phyloP scores from a whole-genome alignment of 2,888 invertebrate genomes.

The Thereva nobilitata region DNA sequence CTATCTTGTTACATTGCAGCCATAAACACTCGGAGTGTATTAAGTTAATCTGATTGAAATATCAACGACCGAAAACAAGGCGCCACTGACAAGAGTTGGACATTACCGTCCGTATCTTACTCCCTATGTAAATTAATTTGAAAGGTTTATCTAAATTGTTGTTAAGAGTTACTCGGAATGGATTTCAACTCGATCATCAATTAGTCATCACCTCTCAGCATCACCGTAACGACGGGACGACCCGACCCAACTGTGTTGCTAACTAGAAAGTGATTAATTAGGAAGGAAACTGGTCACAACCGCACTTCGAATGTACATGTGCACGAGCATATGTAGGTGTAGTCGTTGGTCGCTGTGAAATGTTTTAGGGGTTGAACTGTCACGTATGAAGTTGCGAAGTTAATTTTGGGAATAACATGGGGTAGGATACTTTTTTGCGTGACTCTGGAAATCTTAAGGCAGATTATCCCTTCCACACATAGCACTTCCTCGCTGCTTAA shows the following conservation, averaged over 20 bases:
- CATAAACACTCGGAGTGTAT: too few species aligned
- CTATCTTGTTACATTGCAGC: too few species aligned
- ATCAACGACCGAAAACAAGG: background rate
- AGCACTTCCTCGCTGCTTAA: conserved; percentile 4
- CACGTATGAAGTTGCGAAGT: conserved; percentile 29
- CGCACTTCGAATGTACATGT: too few species aligned
- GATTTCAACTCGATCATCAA: conserved; percentile 22
- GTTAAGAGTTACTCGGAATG: conserved; percentile 23
- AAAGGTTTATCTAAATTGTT: conserved; percentile 25
- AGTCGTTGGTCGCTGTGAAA: conserved; percentile 13
- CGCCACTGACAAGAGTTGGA: conserved; percentile 2
- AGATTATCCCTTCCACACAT: conserved; percentile 20
- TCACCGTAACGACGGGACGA: conserved; percentile 15
- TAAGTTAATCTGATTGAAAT: too few species aligned
- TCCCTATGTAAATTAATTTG: conserved; percentile 29
- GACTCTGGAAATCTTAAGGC: conserved; percentile 2
- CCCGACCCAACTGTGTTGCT: conserved; percentile 27
- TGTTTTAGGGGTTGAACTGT: conserved; percentile 18
- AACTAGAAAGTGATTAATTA: conserved; percentile 34
- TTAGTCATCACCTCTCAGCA: conserved; percentile 24
- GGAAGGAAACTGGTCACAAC: conserved; percentile 12
- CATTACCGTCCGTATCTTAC: conserved; percentile 16
- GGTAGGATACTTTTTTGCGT: conserved; percentile 12
- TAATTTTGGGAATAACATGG: conserved; percentile 21
- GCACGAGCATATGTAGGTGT: background rate